Base-by-base conservation (phyloP, 2,113 vertebrate genomes). In the Galeopterus variegatus region DNA sequence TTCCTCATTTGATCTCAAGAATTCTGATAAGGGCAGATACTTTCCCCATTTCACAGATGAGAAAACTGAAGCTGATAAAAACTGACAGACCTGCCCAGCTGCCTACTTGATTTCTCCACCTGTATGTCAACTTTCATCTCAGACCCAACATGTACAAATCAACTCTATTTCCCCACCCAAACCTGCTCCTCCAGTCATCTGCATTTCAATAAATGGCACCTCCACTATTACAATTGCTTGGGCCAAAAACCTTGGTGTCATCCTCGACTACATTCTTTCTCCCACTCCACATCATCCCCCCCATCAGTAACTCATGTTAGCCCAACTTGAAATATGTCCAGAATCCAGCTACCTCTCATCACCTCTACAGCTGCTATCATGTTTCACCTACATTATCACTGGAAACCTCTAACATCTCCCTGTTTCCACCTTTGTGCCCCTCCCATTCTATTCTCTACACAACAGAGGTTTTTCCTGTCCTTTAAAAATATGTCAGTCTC, bases 171-270 rank as follows among this genome's bases (percentile, higher is more conserved):
- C 94, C 92, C 94, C 92, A 86, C 91, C 93, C 93, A 95, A 88
- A 97, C 94, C 94, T 94, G 86, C 75, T 95, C 79, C 86, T 90
- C 96, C 69, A 67, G 67, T 88, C 91, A 50, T 33, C 28, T 41
- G 18, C 81, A 77, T 33, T 50, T 92, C 91, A 85, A 65, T 56
- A 88, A 45, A 80, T 26, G 52, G 79, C 54, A 56, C 28, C n/a
- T 62, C 54, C 80, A 81, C 41, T 26, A 89, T 2, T 41, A 48
- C 87, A 97, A 82, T 0, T 73, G 77, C 75, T 80, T 45, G 65
- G 92, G 82, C 64, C 79, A 72, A 73, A 97, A 60, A 60, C 19
- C 17, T 14, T 26, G 41, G 24, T 67, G 45, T 50, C 76, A 19
- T 48, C 72, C 52, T 48, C 23, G 31, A 54, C 76, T 23, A 24